Percentiles rank a stretch among this genome's conserved stretches.
Conservation (phyloP, 92 coral and sea anemone genomes). For the Parazoanthus swiftii region DNA sequence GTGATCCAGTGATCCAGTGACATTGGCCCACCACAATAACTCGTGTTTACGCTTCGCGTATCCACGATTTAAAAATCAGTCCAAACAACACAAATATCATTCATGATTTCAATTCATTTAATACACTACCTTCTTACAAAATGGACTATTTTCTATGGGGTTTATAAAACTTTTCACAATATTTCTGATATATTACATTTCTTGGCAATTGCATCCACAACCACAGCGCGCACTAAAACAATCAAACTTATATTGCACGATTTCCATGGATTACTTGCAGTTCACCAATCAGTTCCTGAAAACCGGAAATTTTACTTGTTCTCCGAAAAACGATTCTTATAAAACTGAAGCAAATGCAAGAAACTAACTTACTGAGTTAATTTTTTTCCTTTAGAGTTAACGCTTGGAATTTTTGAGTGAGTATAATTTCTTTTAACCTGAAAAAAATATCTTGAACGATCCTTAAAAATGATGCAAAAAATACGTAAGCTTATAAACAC, state of each 20-base stretch:
- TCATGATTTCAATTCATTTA: slow-evolving; percentile 23
- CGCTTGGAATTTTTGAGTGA: background rate
- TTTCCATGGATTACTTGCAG: background rate
- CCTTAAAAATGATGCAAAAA: background rate
- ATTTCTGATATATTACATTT: slow-evolving; percentile 36
- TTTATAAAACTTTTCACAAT: slow-evolving; percentile 41
- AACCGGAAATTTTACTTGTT: background rate
- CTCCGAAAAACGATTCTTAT: background rate
- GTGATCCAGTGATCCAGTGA: no score
- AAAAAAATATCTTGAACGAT: background rate
- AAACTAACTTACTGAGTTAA: background rate
- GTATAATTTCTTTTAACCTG: background rate
- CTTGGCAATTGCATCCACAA: background rate
- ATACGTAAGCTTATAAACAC: background rate
- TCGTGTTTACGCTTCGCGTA: no score
- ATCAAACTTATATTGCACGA: background rate
- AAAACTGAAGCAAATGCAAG: background rate
- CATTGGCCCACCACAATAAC: no score
- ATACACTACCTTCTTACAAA: slow-evolving; percentile 38
- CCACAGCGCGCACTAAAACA: background rate
- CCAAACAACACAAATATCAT: background rate
- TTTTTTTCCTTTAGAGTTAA: background rate
- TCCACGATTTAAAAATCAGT: background rate
- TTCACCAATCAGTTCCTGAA: background rate
- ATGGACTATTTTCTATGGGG: slow-evolving; percentile 11